Evolutionary conservation across 2,888 invertebrate genomes (phyloP), one percentile per base, ranked within the genome.

Genomic region (Acheta domesticus): DNA sequence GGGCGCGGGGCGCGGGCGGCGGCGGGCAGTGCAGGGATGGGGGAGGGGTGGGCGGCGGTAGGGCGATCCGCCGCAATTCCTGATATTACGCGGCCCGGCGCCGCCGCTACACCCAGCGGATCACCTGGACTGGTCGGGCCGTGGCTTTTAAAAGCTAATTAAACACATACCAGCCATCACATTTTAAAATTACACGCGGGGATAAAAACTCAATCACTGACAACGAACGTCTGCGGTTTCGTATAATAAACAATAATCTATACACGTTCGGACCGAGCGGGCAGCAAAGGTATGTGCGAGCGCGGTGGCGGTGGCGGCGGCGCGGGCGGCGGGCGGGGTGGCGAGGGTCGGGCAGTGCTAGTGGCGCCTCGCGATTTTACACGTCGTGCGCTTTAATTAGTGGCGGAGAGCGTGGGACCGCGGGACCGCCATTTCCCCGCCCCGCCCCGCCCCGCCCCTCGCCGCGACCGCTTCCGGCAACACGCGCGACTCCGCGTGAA

Each of bases 41-140:
- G 16, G 11, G 3, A 3, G 16, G 62, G 16, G 16, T 2, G 16
- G 62, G n/a, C 62, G 14, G n/a, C 62, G 62, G n/a, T 19, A 14
- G 62, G 16, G n/a, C 62, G 62, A 62, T 62, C 62, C 62, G 62
- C 62, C 36, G 14, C 62, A 62, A 62, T 62, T 62, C 62, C 62
- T 62, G 62, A 62, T 62, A 62, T 62, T 62, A 62, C 62, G 62
- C 62, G 16, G 14, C 62, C 16, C 62, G 36, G 36, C 62, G 16
- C 62, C 62, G 62, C 62, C 62, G 62, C 62, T 62, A 62, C 62
- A 62, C 62, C 16, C 62, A 62, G 62, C 62, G 62, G 62, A 62
- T 62, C 62, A 62, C 62, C 62, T 62, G 62, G 62, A 62, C 62
- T 62, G 62, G 62, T 62, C 62, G n/a, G 62, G 62, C n/a, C 62